Conservation (phyloP, 2,888 invertebrate genomes). For the Keiferia lycopersicella region DNA sequence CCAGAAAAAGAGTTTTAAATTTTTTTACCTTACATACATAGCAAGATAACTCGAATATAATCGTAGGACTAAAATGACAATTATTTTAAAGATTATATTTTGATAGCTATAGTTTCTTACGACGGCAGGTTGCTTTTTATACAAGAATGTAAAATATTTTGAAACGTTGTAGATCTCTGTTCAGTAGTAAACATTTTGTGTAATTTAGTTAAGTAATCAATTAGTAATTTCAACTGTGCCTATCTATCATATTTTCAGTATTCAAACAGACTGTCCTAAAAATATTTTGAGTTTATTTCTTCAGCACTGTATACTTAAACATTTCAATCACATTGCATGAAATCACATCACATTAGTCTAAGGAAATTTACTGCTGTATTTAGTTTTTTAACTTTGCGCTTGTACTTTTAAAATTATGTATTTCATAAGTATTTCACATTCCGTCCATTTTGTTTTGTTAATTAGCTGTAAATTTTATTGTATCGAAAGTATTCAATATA, state of each 20-base stretch:
- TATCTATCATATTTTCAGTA: conserved; percentile 8
- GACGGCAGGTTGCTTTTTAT: conserved; percentile 25
- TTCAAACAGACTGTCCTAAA: neutral
- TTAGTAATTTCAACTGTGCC: neutral
- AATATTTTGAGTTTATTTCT: neutral
- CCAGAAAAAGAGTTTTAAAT: neutral
- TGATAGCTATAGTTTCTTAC: neutral
- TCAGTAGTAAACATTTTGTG: conserved; percentile 17
- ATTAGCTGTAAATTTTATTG: conserved; percentile 75
- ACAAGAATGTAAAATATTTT: conserved; percentile 23
- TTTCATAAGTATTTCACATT: conserved; percentile 74
- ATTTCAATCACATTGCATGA: neutral
- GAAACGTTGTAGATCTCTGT: conserved; percentile 25
- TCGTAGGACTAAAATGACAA: neutral
- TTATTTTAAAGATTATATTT: neutral
- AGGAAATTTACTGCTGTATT: neutral
- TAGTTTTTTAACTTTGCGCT: neutral
- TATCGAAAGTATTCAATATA: conserved; percentile 71
- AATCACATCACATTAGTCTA: neutral
- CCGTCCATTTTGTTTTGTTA: conserved; percentile 79
- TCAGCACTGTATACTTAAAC: neutral
- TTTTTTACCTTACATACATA: neutral
- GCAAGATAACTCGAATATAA: neutral
- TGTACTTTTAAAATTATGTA: conserved; percentile 40
- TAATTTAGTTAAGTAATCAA: neutral